Conservation (phyloP, 2,888 invertebrate species). For the Melinaea menophilus region DNA sequence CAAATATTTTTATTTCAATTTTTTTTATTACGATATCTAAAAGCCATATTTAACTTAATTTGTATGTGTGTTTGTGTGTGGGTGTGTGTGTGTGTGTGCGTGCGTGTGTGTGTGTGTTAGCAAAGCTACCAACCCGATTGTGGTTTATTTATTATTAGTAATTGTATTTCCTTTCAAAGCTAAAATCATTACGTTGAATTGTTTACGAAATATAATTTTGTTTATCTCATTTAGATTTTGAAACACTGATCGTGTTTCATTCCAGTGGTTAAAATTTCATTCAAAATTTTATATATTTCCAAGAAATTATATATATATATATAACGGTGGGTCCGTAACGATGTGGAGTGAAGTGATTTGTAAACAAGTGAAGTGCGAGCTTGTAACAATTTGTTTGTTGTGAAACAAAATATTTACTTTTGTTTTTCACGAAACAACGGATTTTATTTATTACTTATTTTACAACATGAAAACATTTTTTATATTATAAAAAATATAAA, state of each 20-base stretch:
- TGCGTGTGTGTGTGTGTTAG: slow-evolving; percentile 39
- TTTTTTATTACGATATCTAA: slow-evolving; percentile 30
- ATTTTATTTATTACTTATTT: too few relatives aligned
- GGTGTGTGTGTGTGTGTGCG: slow-evolving; percentile 42
- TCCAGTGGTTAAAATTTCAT: background rate
- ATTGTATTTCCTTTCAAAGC: slow-evolving; percentile 43
- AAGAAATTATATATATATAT: too few relatives aligned
- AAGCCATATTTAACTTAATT: slow-evolving; percentile 54
- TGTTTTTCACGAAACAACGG: too few relatives aligned
- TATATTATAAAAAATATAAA: too few relatives aligned
- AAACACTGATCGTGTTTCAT: background rate
- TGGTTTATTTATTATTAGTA: slow-evolving; percentile 53
- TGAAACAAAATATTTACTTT: too few relatives aligned
- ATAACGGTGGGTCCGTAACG: too few relatives aligned
- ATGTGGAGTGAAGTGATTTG: too few relatives aligned
- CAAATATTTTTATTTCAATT: too few relatives aligned
- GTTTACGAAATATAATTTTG: slow-evolving; percentile 1
- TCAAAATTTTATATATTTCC: background rate
- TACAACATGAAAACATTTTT: too few relatives aligned
- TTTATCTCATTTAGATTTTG: background rate
- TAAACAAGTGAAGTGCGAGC: too few relatives aligned
- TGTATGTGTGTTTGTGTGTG: slow-evolving; percentile 48
- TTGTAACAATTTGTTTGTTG: too few relatives aligned
- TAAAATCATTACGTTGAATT: slow-evolving; percentile 1
- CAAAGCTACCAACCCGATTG: slow-evolving; percentile 42